Evolutionary conservation across 2,797 vertebrate species (phyloP), one percentile per base, ranked within the genome.

Genomic region (Galaxias olidus): DNA sequence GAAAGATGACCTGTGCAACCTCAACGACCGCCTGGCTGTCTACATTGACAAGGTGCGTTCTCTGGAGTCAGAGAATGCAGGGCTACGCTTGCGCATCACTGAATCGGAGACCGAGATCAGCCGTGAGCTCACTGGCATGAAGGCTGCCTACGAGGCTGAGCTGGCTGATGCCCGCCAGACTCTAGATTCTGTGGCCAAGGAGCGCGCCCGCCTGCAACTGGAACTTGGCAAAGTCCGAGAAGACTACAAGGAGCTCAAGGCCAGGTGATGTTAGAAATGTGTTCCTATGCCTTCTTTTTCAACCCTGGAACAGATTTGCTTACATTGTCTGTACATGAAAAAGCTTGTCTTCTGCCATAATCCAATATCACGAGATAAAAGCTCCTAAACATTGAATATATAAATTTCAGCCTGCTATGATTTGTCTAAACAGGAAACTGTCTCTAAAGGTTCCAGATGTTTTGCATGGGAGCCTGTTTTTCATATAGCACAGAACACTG

Each of bases 1-100:
- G 91, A 99, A 99, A 84, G 96, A 99, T 67, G 97, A 99, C 14
- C 88, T 99, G 78, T 91, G 92, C 86, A 96, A 98, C 88, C 95
- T 99, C 75, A 99, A 99, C 0, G 97, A 99, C 84, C 95, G 97
- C 1, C 78, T 98, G 90, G 97, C 97, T 0, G 80, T 94, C 60
- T 98, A 98, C 90, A 98, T 98, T 61, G 96, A 98, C 78, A 97
- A 97, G 76, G 97, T 99, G 87, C 96, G 97, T 71, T 97, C 95
- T 1, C 87, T 99, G 92, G 97, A 99, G 93, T 47, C 74, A 4
- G 97, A 99, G 88, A 99, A 98, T 0, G 94, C 96, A 0, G 93
- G 93, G 0, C 87, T 99, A 74, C 87, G 94, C 43, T 76, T 97
- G 61, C 95, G 96, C 81, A 95, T 99, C 91, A 92, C 93, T 0